Base-by-base conservation (phyloP, 1,140 invertebrate genomes). In the Diorhabda carinulata region DNA sequence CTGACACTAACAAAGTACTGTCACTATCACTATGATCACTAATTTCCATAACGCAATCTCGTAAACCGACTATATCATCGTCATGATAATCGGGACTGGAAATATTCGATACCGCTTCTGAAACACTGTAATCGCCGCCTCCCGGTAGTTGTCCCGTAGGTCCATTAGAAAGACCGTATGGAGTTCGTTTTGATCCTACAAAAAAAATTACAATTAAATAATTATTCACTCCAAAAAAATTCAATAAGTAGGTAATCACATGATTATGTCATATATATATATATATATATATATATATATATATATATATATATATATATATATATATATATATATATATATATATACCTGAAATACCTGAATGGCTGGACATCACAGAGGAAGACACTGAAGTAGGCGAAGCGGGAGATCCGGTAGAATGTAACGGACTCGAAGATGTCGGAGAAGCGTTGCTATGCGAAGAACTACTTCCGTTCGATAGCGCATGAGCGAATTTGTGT, bases 51-150 rank as follows among this genome's bases (percentile, higher is more conserved):
- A 90, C 84, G 72, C 90, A 90, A 70, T 89, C 85, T 8, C 89
- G 86, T 69, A 88, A 88, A 7, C 87, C 80, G 68, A 88, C 86
- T 71, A 87, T 87, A 70, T 87, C 86, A 78, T 89, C 89, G 78
- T 94, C 92, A 82, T 92, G 91, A 81, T 92, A 93, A 81, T 93
- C 92, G 45, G 91, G 92, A 84, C 91, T 93, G 72, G 90, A 92
- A 81, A 94, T 93, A 83, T 93, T 93, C 70, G 91, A 93, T 74
- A 93, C 89, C 6, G 91, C 92, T 83, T 92, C 90, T 44, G 90
- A 91, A 57, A 64, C 45, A 47, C 64, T 58, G 40, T 44, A 69
- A 5, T 64, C 68, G 47, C 47, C 47, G 47, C 47, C 47, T 43
- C 64, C 64, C 88, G 10, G 61, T 58, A 45, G 70, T 71, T 82